A percentile compares a stretch with the other conserved stretches of the same genome.
Conservation (phyloP, 2,113 vertebrate species). For the Isichthys henryi region DNA sequence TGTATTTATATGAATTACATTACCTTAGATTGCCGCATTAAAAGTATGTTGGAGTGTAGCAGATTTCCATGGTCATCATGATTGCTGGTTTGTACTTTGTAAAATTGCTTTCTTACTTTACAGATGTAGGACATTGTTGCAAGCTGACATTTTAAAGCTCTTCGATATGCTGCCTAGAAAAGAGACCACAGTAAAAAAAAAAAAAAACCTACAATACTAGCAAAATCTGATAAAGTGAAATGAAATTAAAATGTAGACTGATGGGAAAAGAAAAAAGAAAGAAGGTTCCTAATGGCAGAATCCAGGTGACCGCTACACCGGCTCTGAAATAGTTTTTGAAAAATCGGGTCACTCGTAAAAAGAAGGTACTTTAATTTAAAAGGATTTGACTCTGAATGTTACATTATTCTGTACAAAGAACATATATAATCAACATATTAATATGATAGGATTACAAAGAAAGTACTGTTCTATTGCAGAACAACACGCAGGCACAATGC, state of each 20-base stretch:
- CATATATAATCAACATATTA: constrained; percentile 12
- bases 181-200: constrained; percentile 46
- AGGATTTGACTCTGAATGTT: constrained; percentile 1
- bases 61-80: not conserved
- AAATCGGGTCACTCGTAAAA: constrained; percentile 37
- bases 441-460: constrained; percentile 1
- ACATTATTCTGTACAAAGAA: constrained; percentile 25
- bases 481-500: not conserved
- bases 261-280: constrained; percentile 16
- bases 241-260: constrained; percentile 19
- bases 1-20: not conserved
- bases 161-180: constrained; percentile 42
- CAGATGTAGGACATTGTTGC: constrained; percentile 37
- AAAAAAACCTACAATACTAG: constrained; percentile 54
- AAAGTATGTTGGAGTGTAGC: not conserved
- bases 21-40: not conserved
- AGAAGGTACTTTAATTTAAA: constrained; percentile 34
- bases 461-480: not conserved
- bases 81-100: constrained; percentile 30
- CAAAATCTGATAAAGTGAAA: constrained; percentile 38
- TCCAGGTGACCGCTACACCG: constrained; percentile 47
- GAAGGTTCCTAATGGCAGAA: constrained; percentile 45
- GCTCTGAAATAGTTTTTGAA: constrained; percentile 50
- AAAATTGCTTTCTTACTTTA: constrained; percentile 14
- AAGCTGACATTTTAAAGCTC: constrained; percentile 49